Conservation (phyloP, 2,888 invertebrate species). For the Phyllotreta cruciferae region DNA sequence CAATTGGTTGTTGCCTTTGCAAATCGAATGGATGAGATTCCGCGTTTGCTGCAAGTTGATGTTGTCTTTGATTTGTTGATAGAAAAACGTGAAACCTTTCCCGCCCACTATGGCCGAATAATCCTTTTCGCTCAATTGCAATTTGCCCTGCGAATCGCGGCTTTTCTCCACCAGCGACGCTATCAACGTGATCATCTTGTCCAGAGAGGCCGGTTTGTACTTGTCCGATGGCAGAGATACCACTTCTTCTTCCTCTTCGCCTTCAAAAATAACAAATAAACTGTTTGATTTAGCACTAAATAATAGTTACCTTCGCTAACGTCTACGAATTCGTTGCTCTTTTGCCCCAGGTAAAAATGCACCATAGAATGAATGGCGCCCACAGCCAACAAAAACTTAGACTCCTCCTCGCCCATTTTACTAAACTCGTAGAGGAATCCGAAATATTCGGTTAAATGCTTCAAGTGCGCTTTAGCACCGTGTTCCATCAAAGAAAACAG, state of each 20-base stretch:
- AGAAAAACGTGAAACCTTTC: constrained; percentile 92
- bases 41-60: constrained; percentile 91
- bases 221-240: constrained; percentile 73
- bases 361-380: constrained; percentile 91
- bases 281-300: neutral
- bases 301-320: constrained; percentile 74
- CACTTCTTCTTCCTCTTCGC: constrained; percentile 69
- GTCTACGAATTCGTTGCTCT: constrained; percentile 74
- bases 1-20: constrained; percentile 88
- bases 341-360: constrained; percentile 90
- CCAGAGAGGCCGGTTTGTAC: constrained; percentile 87
- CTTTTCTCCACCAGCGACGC: constrained; percentile 89
- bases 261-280: constrained; percentile 7
- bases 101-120: constrained; percentile 84
- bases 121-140: constrained; percentile 80
- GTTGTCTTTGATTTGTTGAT: constrained; percentile 93
- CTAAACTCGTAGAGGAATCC: constrained; percentile 91
- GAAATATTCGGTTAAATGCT: constrained; percentile 92
- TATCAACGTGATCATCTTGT: constrained; percentile 94
- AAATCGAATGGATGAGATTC: constrained; percentile 88
- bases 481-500: constrained; percentile 87
- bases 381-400: constrained; percentile 83
- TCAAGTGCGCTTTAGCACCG: constrained; percentile 83
- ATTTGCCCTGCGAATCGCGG: constrained; percentile 75
- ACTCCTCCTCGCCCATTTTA: constrained; percentile 94